These are phyloP conservation scores for Maniola jurtina DNA, from an alignment of 1,140 invertebrate genomes.

Conservation along the genomic window DNA sequence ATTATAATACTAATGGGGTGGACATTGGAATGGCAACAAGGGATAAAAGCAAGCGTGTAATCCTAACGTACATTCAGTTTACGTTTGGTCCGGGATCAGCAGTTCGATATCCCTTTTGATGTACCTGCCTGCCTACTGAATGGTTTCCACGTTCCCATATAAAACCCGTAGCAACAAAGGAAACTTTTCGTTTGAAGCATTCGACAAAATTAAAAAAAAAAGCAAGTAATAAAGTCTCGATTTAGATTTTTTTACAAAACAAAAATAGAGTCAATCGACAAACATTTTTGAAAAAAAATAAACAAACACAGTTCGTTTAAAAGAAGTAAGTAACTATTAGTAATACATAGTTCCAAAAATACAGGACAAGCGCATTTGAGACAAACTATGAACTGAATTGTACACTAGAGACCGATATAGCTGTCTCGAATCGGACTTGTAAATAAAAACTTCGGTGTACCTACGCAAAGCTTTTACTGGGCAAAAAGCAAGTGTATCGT, in stretches of 20 bases:
- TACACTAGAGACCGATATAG: background rate
- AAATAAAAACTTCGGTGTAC: background rate
- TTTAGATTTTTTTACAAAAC: no score
- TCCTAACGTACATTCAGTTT: conserved; percentile 6
- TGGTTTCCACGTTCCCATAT: conserved; percentile 12
- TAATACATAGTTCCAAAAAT: background rate
- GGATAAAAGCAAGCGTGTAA: conserved; percentile 2
- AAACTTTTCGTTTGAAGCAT: conserved; percentile 1
- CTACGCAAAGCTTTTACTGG: background rate
- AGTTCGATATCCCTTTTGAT: conserved; percentile 21
- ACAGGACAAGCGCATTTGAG: background rate
- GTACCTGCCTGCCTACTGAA: conserved; percentile 1
- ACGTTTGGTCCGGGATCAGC: conserved; percentile 4
- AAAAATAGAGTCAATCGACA: no score
- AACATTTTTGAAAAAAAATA: no score
- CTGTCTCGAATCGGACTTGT: background rate
- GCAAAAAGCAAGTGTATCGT: background rate
- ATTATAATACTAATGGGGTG: background rate
- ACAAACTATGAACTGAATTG: background rate
- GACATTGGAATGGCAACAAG: background rate
- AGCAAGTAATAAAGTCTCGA: background rate
- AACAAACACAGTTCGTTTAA: no score
- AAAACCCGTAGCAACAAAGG: background rate
- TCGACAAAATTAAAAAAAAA: background rate
- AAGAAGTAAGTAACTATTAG: background rate